Evolutionary conservation across 2,888 invertebrate genomes (phyloP).

Genomic region (Labia minor): DNA sequence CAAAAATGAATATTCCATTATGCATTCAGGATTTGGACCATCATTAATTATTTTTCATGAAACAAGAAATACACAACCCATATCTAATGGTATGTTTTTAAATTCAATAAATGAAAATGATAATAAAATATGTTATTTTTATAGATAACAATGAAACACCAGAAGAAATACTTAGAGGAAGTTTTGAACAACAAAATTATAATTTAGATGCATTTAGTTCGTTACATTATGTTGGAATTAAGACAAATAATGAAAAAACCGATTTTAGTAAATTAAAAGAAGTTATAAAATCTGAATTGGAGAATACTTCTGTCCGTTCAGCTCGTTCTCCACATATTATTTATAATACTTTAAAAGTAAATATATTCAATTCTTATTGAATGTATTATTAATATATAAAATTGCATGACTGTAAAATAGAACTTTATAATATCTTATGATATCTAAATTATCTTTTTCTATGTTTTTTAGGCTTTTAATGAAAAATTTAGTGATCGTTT

Average conservation of each 20-base stretch:
- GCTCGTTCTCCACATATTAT: constrained; percentile 55
- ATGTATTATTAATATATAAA: not conserved
- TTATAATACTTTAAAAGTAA: constrained; percentile 54
- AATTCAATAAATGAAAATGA: constrained; percentile 39
- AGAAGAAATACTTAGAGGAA: constrained; percentile 49
- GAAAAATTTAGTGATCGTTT: constrained; percentile 63
- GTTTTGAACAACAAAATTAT: constrained; percentile 50
- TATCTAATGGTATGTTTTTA: no score
- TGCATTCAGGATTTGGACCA: constrained; percentile 53
- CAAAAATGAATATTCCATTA: constrained; percentile 35
- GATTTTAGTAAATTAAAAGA: constrained; percentile 48
- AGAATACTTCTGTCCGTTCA: constrained; percentile 58
- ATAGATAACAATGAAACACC: constrained; percentile 46
- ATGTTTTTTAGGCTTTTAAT: constrained; percentile 49
- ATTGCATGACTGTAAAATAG: not conserved
- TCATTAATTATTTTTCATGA: constrained; percentile 70
- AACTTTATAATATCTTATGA: not conserved
- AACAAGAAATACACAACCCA: constrained; percentile 59
- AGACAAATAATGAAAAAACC: constrained; percentile 43
- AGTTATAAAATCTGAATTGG: constrained; percentile 50
- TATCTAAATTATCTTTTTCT: not conserved
- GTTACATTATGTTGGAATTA: constrained; percentile 54
- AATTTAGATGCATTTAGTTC: constrained; percentile 62
- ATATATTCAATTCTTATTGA: not conserved
- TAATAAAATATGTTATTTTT: constrained; percentile 24